These are phyloP conservation scores for Alligator sinensis DNA, from an alignment of 2,113 vertebrate genomes.

Conservation along the genomic window DNA sequence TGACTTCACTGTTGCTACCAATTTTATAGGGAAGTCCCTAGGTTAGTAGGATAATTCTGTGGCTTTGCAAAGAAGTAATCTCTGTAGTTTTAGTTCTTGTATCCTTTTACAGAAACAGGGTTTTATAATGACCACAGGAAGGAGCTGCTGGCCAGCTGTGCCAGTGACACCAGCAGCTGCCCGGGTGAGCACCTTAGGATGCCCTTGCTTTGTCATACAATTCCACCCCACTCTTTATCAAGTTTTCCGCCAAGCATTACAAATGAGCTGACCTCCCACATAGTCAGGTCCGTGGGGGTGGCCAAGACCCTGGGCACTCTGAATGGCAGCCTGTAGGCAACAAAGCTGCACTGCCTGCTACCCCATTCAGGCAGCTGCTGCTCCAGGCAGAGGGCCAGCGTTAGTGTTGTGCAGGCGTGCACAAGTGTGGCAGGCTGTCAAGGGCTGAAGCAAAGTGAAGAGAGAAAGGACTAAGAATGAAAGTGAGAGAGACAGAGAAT, in stretches of 20 bases:
- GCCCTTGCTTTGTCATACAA: background rate
- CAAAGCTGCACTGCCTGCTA: background rate
- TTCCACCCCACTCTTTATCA: background rate
- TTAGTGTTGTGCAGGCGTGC: background rate
- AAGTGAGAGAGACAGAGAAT: background rate
- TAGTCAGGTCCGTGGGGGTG: background rate
- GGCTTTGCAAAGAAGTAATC: background rate
- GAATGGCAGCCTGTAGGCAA: background rate
- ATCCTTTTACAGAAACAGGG: background rate
- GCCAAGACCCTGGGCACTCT: background rate
- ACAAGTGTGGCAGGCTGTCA: background rate
- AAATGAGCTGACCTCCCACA: background rate
- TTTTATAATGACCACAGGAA: background rate
- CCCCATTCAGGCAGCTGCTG: background rate
- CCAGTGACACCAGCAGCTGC: background rate
- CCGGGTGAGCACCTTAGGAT: background rate
- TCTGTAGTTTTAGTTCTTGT: background rate
- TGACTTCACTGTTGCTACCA: background rate
- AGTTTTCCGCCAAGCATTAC: background rate
- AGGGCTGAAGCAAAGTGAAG: background rate
- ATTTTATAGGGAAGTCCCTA: background rate
- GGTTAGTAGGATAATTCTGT: background rate
- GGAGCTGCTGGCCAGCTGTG: background rate
- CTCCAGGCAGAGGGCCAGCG: accelerated
- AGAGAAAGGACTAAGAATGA: background rate